A percentile compares a stretch with the other conserved stretches of the same genome.
phyloP scores from a whole-genome alignment of 2,888 invertebrate genomes.

The Antitype chi region DNA sequence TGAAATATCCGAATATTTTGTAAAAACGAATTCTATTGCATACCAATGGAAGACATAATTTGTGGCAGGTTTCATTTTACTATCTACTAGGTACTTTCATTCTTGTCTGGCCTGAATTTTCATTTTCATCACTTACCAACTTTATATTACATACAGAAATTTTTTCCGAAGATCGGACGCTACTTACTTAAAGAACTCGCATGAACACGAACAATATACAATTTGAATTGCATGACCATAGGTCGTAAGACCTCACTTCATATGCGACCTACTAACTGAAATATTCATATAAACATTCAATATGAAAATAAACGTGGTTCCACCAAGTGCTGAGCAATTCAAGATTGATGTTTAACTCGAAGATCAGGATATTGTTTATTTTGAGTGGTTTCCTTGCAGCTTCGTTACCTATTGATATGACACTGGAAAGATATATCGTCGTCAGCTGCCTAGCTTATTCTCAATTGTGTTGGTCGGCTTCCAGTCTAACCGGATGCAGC shows the following conservation, averaged over 20 bases:
- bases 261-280: conserved; percentile 68
- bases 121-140: not conserved
- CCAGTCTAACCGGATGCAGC: no score
- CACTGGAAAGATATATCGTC: not conserved
- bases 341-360: conserved; percentile 43
- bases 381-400: conserved; percentile 5
- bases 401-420: not conserved
- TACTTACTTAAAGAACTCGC: conserved; percentile 66
- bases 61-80: not conserved
- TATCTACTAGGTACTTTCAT: not conserved
- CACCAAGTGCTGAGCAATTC: conserved; percentile 38
- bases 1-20: conserved; percentile 8
- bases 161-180: conserved; percentile 38
- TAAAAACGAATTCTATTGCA: no score
- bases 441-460: no score
- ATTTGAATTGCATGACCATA: conserved; percentile 78
- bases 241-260: conserved; percentile 67
- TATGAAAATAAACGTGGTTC: conserved; percentile 56
- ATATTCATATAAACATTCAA: conserved; percentile 63
- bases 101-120: not conserved
- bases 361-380: conserved; percentile 25
- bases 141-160: conserved; percentile 3
- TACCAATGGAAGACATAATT: no score
- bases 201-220: conserved; percentile 62
- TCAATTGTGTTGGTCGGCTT: no score